Evolutionary conservation across 1,140 invertebrate genomes (phyloP).

Genomic region (Venturia canescens): DNA sequence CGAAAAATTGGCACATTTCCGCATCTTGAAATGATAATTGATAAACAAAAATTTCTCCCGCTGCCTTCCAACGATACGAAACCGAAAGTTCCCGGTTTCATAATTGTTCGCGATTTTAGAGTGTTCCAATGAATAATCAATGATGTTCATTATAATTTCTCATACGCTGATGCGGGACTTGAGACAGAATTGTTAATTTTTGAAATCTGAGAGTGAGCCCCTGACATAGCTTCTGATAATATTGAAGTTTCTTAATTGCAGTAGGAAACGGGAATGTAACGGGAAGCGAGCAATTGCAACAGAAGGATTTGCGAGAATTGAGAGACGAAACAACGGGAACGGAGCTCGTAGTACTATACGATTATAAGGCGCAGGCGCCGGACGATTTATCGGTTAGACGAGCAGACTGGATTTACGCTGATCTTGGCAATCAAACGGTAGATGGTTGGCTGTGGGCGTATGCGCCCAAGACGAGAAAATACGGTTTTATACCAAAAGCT

Average conservation of each 20-base stretch:
- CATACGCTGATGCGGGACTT: no score
- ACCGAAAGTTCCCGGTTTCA: no score
- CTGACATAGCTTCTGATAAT: no score
- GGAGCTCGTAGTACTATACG: constrained; percentile 95
- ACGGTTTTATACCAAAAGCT: constrained; percentile 96
- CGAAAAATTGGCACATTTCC: no score
- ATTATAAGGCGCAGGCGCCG: constrained; percentile 95
- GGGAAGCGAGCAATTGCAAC: constrained; percentile 67
- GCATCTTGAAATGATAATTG: no score
- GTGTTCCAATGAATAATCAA: no score
- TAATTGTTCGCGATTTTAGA: no score
- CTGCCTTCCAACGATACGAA: no score
- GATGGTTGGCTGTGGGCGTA: constrained; percentile 97
- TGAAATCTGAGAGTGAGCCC: no score
- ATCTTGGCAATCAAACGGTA: constrained; percentile 94
- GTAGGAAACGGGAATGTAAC: constrained; percentile 64
- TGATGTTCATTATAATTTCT: no score
- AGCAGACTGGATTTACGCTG: constrained; percentile 96
- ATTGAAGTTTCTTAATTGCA: constrained; percentile 15
- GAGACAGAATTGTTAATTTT: no score
- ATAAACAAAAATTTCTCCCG: no score
- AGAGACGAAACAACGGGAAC: constrained; percentile 81
- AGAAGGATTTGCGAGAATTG: constrained; percentile 73
- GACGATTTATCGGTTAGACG: constrained; percentile 93
- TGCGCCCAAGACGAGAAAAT: constrained; percentile 93